phyloP scores from a whole-genome alignment of 1,140 invertebrate species.

The Meloidogyne hapla region DNA sequence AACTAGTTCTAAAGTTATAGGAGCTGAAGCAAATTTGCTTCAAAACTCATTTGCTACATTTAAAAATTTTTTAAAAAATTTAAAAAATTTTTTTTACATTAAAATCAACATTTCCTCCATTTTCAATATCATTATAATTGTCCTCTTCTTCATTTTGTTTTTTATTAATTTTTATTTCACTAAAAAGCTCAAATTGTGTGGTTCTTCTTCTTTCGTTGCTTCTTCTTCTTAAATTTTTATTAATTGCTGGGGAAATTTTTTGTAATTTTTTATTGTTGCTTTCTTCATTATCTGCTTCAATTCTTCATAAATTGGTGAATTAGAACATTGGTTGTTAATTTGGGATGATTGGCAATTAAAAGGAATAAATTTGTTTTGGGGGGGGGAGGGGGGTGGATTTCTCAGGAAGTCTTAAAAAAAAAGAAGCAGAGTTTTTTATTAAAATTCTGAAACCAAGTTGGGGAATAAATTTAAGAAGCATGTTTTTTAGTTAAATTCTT shows the following conservation, averaged over 20 bases:
- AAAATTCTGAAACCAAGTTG: too few relatives aligned
- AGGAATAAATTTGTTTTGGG: constrained; percentile 17
- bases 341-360: background rate
- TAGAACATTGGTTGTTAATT: background rate
- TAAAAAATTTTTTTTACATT: background rate
- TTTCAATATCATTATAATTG: background rate
- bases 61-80: background rate
- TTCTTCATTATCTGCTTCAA: constrained; percentile 6
- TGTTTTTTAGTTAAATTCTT: too few relatives aligned
- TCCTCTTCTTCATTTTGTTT: background rate
- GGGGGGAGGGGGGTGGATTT: constrained; percentile 19
- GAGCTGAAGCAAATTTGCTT: background rate
- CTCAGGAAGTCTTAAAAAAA: constrained; percentile 20
- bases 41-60: background rate
- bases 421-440: background rate
- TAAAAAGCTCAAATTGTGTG: constrained; percentile 20
- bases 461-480: too few relatives aligned
- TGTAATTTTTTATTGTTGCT: background rate
- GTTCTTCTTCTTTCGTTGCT: constrained; percentile 20
- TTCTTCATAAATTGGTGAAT: background rate
- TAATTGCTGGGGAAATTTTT: constrained; percentile 6
- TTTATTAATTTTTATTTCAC: background rate
- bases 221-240: constrained; percentile 23
- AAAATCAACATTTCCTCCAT: background rate
- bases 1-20: too few relatives aligned